Evolutionary conservation across 1,140 invertebrate genomes (phyloP), one percentile per base, ranked within the genome.

Genomic region (Phymastichus coffea): DNA sequence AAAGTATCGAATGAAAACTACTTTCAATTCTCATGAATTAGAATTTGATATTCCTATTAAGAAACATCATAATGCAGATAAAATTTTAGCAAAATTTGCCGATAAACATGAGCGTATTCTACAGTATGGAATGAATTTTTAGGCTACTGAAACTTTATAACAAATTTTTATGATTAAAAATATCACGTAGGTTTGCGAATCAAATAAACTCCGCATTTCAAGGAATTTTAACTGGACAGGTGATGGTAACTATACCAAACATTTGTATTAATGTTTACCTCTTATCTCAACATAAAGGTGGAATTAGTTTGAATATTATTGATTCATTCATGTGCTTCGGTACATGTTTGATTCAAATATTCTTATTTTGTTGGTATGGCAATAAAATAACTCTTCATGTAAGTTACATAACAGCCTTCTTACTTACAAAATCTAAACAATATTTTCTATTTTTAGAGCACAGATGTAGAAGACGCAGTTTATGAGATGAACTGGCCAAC

Each of bases 331-430:
- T 4, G 12, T 15, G 30, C 4, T 40, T 41, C 8, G 15, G 12
- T 23, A 14, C 23, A 19, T 14, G 35, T 1, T 26, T 61, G 1
- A 12, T 55, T 1, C 44, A 55, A 49, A 33, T 61, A 30, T 49
- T 33, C 15, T 0, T 61, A 19, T 14, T 40, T 30, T 61, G 58
- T 26, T 54, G 58, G 58, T 61, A 37, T 9, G 44, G 58, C 1
- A 61, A 61, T 17, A 51, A 55, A 47, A 25, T 61, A 4, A 33
- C 26, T 6, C 3, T 61, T 15, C 3, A 48, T 14, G 58, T 61
- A 38, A 53, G 57, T 25, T 37, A 1, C 1, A 4, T 7, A 7
- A 33, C 28, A 33, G 12, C 28, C 12, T 25, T 38, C 15, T 38
- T 38, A n/a, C 25, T 10, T 17, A 35, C 12, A 37, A 2, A 7